Base-by-base conservation (phyloP, 2,888 invertebrate genomes). In the Branchellion lobata region DNA sequence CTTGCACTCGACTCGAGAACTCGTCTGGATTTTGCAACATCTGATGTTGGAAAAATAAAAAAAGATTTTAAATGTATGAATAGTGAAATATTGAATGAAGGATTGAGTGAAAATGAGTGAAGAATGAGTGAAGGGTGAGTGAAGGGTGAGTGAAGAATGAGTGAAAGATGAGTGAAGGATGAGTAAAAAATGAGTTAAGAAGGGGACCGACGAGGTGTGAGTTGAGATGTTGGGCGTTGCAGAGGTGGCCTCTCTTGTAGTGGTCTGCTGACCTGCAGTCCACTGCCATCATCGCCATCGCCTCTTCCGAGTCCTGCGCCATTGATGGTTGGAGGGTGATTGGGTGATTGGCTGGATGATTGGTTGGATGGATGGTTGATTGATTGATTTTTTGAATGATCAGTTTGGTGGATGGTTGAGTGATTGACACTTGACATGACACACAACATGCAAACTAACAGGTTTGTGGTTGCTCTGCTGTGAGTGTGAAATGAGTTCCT, bases 171-270 rank as follows among this genome's bases (percentile, higher is more conserved):
- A 40, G 11, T 14, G 18, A n/a, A n/a, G n/a, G n/a, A n/a, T n/a
- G n/a, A n/a, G n/a, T n/a, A n/a, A n/a, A n/a, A n/a, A n/a, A n/a
- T n/a, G n/a, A n/a, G 2, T 36, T 2, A 24, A 40, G 27, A 74
- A 40, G 11, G 8, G 51, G 40, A 40, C 8, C 8, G 14, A 14
- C 8, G 14, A 99, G 90, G 88, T 95, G 94, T 85, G 96, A 96
- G 88, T 99, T 98, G 82, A 99, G 90, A 89, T 98, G 97, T 89
- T 98, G 99, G 79, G 98, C 98, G 77, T 96, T 97, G 0, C 95
- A 93, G 83, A 99, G 90, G 89, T 98, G 97, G 0, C 98, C 98
- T 79, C 93, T 92, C 89, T 97, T 97, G 86, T 97, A 99, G 86
- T 98, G 96, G 83, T 96, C 95, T 18, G 95, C 92, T 11, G 98